Evolutionary conservation across 1,140 invertebrate species (phyloP).

Genomic region (Aphelenchoides avenae): DNA sequence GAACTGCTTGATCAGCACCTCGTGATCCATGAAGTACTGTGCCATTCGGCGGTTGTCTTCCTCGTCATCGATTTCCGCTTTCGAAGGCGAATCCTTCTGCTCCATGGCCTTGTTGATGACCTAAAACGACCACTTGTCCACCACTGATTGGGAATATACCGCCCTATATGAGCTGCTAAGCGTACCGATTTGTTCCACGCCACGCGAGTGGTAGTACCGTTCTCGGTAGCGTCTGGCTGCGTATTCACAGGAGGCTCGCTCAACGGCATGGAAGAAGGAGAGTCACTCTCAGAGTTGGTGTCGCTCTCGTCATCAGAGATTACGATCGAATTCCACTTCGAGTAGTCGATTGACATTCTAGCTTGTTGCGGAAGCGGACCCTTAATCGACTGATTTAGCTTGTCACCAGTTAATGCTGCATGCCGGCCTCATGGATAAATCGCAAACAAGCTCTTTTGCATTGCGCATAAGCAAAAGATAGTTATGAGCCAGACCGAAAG

Average conservation of each 20-base stretch:
- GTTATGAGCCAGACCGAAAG: too few relatives aligned
- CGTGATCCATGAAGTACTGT: conserved; percentile 85
- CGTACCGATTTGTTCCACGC: conserved; percentile 82
- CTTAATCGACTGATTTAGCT: too few relatives aligned
- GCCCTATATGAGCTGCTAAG: conserved; percentile 14
- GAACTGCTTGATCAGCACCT: conserved; percentile 81
- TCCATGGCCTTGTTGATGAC: conserved; percentile 72
- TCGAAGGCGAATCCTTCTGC: conserved; percentile 47
- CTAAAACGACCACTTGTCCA: too few relatives aligned
- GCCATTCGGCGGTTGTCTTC: too few relatives aligned
- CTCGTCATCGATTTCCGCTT: conserved; percentile 61
- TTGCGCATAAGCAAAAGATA: too few relatives aligned
- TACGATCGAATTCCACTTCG: conserved; percentile 33
- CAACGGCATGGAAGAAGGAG: conserved; percentile 92
- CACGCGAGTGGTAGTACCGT: conserved; percentile 92
- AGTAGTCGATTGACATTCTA: conserved; percentile 33
- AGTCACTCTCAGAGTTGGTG: conserved; percentile 97
- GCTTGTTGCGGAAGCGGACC: too few relatives aligned
- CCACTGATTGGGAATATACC: too few relatives aligned
- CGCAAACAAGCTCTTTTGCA: too few relatives aligned
- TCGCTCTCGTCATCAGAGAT: conserved; percentile 69
- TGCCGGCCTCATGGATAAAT: too few relatives aligned
- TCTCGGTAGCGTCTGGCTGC: conserved; percentile 81
- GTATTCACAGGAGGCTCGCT: conserved; percentile 86
- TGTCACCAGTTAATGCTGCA: too few relatives aligned